phyloP scores from a whole-genome alignment of 2,797 vertebrate genomes.

The Lindbergichthys nudifrons region DNA sequence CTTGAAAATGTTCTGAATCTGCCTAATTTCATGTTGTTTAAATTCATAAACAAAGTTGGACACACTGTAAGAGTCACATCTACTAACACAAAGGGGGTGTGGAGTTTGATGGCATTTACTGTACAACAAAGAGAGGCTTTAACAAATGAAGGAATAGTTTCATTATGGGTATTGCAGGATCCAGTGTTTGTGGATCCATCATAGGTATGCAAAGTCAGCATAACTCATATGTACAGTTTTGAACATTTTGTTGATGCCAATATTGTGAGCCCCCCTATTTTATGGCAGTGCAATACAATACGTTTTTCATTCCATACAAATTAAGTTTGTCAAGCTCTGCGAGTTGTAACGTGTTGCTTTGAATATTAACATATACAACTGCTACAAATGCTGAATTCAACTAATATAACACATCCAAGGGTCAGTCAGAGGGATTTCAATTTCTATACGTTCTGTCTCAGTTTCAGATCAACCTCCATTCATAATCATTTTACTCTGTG shows the following conservation, averaged over 20 bases:
- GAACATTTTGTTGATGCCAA: neutral
- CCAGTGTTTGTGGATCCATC: neutral
- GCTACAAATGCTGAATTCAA: neutral
- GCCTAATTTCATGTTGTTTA: neutral
- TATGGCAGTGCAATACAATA: neutral
- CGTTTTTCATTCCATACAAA: neutral
- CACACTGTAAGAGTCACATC: neutral
- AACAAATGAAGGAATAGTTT: neutral
- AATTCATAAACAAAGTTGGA: neutral
- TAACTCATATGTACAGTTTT: neutral
- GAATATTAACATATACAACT: neutral
- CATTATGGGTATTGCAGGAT: neutral
- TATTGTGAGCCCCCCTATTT: neutral
- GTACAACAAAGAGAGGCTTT: neutral
- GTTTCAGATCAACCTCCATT: conserved; percentile 9
- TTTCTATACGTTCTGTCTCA: neutral
- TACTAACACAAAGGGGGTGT: neutral
- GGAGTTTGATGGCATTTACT: neutral
- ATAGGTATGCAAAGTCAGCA: neutral
- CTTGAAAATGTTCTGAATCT: too few species aligned
- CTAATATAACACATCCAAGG: neutral
- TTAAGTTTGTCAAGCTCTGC: neutral
- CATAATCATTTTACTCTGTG: fast-evolving
- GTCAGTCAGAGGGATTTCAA: neutral
- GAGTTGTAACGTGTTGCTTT: neutral